Conservation (phyloP, 2,797 vertebrate species). For the Emydoidea blandingii region DNA sequence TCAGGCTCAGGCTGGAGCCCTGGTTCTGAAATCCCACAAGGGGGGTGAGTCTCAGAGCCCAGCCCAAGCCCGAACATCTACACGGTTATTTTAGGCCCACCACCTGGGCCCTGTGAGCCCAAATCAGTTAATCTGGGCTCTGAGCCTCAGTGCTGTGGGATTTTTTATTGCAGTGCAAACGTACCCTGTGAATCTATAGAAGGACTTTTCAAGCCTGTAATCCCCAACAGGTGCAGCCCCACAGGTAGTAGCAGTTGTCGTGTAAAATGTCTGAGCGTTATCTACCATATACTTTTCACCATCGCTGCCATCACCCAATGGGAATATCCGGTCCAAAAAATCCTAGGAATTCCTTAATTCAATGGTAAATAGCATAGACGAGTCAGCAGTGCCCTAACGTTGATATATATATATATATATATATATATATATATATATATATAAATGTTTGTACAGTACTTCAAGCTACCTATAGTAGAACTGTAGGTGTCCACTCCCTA, state of each 20-base stretch:
- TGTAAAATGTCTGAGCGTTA: not conserved
- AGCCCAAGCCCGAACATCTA: not conserved
- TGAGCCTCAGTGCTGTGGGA: not conserved
- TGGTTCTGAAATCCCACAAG: too few relatives aligned
- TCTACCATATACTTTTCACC: not conserved
- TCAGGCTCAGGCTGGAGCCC: not conserved
- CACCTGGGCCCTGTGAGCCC: not conserved
- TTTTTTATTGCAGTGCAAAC: not conserved
- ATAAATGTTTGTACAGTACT: not conserved
- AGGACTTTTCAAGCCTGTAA: not conserved
- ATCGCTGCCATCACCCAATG: not conserved
- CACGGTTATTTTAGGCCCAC: not conserved
- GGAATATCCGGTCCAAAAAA: not conserved
- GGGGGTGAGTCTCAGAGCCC: not conserved
- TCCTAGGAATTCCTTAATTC: not conserved
- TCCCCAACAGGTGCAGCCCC: conserved; percentile 6
- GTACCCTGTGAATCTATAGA: not conserved
- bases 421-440: not conserved
- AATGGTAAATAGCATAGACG: not conserved
- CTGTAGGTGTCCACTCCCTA: not conserved
- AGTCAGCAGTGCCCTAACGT: too few relatives aligned
- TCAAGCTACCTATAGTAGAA: not conserved
- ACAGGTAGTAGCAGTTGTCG: not conserved
- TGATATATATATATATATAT: not conserved
- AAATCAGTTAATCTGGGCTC: not conserved